Percentiles rank a stretch among this genome's conserved stretches.
Conservation (phyloP, 2,797 vertebrate species). For the Onychomys arenicola region DNA sequence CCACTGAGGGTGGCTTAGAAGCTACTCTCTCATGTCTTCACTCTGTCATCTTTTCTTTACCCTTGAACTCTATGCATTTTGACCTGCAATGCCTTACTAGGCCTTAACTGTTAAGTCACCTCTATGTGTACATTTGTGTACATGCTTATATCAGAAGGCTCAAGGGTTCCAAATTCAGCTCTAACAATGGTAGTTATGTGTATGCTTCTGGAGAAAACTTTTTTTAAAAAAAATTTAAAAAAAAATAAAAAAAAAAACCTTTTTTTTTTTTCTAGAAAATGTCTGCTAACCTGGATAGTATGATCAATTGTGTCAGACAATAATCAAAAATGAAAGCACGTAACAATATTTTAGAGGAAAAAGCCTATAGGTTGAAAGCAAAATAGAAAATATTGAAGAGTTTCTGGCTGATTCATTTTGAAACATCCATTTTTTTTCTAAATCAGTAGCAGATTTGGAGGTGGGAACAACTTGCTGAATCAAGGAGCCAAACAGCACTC, state of each 20-base stretch:
- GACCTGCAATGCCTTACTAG: background rate
- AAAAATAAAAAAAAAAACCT: too few relatives aligned
- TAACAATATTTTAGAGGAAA: background rate
- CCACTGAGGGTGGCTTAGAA: background rate
- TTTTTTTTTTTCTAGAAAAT: slow-evolving; percentile 3
- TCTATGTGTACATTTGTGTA: background rate
- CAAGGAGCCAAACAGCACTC: background rate
- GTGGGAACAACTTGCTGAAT: background rate
- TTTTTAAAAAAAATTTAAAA: too few relatives aligned
- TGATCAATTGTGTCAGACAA: slow-evolving; percentile 8
- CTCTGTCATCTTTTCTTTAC: background rate
- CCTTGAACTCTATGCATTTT: background rate
- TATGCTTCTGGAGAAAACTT: background rate
- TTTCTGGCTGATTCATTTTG: slow-evolving; percentile 17
- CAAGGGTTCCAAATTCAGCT: background rate
- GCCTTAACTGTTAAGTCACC: background rate
- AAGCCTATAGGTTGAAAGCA: background rate
- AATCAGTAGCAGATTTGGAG: background rate
- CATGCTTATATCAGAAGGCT: background rate
- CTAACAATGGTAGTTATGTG: background rate
- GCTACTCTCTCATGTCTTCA: background rate
- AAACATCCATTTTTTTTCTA: background rate
- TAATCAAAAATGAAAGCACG: slow-evolving; percentile 30
- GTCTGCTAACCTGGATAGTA: background rate
- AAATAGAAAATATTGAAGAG: background rate